Conservation (phyloP, 1,140 invertebrate genomes). For the Holcopasites calliopsidis region DNA sequence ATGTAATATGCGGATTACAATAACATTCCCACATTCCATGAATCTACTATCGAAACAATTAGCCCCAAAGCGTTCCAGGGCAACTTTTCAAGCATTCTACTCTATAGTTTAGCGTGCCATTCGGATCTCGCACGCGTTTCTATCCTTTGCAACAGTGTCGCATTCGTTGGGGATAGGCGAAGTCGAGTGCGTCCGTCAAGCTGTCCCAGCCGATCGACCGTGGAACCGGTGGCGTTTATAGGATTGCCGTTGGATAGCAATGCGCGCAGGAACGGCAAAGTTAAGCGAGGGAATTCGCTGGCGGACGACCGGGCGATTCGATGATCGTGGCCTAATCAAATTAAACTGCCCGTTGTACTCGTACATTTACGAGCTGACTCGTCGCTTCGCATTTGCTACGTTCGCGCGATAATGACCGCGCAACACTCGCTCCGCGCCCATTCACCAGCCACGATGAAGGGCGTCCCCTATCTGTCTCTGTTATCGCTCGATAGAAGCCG, state of each 20-base stretch:
- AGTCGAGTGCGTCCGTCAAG: conserved; percentile 9
- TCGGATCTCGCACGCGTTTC: too few relatives aligned
- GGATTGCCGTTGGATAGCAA: conserved; percentile 3
- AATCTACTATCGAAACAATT: too few relatives aligned
- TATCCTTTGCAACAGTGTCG: too few relatives aligned
- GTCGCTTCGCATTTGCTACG: conserved; percentile 57
- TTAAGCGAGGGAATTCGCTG: conserved; percentile 50
- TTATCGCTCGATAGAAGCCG: conserved; percentile 47
- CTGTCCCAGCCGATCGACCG: not conserved
- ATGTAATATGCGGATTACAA: too few relatives aligned
- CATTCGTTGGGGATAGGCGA: not conserved
- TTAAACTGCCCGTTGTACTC: conserved; percentile 56
- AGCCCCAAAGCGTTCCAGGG: too few relatives aligned
- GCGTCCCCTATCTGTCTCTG: conserved; percentile 40
- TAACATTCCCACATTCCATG: too few relatives aligned
- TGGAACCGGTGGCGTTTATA: conserved; percentile 5
- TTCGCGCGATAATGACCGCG: conserved; percentile 55
- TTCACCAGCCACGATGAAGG: conserved; percentile 13
- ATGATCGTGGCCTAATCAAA: conserved; percentile 67
- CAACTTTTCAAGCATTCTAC: too few relatives aligned
- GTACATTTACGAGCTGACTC: conserved; percentile 66
- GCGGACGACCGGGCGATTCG: conserved; percentile 59
- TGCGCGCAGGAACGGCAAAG: conserved; percentile 27
- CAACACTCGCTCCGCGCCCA: not conserved
- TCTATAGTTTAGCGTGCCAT: too few relatives aligned